A percentile compares a stretch with the other conserved stretches of the same genome.
Evolutionary conservation across 2,113 vertebrate genomes (phyloP).

Genomic region (Hystrix cristata): DNA sequence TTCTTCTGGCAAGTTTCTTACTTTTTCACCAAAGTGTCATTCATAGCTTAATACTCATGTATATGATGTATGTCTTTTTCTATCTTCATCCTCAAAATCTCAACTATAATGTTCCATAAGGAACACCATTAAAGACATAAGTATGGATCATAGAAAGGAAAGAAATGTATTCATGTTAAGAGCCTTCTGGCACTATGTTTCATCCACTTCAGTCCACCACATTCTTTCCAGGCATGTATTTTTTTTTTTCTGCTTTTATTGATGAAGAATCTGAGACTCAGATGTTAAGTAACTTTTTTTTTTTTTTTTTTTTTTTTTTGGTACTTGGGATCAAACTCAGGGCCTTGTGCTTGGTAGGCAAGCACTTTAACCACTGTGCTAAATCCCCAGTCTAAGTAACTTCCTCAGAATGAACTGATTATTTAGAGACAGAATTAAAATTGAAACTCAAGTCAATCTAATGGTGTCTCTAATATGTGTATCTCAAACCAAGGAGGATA

Average conservation of each 20-base stretch:
- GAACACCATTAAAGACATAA: not conserved
- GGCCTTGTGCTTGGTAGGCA: no score
- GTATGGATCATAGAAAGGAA: not conserved
- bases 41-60: not conserved
- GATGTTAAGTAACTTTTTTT: not conserved
- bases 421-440: not conserved
- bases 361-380: no score
- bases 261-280: not conserved
- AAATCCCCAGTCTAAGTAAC: not conserved
- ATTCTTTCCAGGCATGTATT: not conserved
- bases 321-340: no score
- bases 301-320: no score
- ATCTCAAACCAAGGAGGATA: not conserved
- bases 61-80: not conserved
- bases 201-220: not conserved
- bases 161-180: not conserved
- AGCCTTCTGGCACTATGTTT: not conserved
- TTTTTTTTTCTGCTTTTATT: not conserved
- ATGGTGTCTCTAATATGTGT: not conserved
- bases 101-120: not conserved
- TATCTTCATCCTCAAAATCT: not conserved
- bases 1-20: not conserved
- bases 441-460: not conserved
- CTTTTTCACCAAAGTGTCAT: not conserved
- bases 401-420: not conserved